A percentile compares a stretch with the other conserved stretches of the same genome.
phyloP scores from a whole-genome alignment of 2,797 vertebrate genomes.

The Urophycis tenuis region DNA sequence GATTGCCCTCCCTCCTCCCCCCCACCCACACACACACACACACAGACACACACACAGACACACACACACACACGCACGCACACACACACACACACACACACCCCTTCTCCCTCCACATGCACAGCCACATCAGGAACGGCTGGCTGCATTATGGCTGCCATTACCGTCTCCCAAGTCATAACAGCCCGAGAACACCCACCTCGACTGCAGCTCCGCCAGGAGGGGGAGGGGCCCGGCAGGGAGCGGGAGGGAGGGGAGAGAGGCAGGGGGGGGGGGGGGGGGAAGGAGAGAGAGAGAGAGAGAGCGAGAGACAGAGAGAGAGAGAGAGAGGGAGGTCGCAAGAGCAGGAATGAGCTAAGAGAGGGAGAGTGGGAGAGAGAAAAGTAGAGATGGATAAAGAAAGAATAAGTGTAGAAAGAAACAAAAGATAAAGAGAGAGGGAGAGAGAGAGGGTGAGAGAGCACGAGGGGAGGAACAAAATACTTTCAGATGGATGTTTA shows the following conservation, averaged over 20 bases:
- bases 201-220: constrained; percentile 65
- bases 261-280: constrained; percentile 41
- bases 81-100: too few relatives aligned
- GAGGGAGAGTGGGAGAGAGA: constrained; percentile 41
- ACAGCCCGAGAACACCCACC: constrained; percentile 84
- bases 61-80: background rate
- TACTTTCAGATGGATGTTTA: constrained; percentile 57
- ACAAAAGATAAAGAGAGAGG: constrained; percentile 25
- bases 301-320: constrained; percentile 40
- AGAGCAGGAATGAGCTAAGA: constrained; percentile 54
- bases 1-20: constrained; percentile 46
- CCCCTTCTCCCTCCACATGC: constrained; percentile 50
- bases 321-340: constrained; percentile 42
- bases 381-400: constrained; percentile 31
- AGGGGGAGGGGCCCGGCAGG: constrained; percentile 28
- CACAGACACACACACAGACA: background rate
- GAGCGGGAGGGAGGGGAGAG: constrained; percentile 23
- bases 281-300: constrained; percentile 29
- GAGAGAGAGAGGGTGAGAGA: constrained; percentile 39
- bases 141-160: constrained; percentile 80
- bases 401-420: constrained; percentile 38
- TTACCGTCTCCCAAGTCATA: constrained; percentile 85
- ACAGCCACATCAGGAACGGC: constrained; percentile 75
- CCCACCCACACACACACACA: background rate
- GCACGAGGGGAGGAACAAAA: constrained; percentile 30